Base-by-base conservation (phyloP, 1,140 invertebrate species). In the Sarcophaga peregrina region DNA sequence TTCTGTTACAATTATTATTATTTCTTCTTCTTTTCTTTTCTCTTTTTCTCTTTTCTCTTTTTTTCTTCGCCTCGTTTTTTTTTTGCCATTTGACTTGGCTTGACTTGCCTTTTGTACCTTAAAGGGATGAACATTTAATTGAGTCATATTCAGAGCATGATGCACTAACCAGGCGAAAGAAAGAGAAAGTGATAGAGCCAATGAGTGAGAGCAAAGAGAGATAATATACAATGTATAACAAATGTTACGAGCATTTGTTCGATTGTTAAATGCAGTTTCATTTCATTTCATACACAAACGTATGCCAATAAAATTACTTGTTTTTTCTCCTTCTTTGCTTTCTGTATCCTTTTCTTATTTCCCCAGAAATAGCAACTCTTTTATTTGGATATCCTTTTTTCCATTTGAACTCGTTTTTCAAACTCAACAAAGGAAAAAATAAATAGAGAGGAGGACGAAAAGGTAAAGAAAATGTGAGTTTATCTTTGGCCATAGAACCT, bases 31-130 rank as follows among this genome's bases (percentile, higher is more conserved):
- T 20, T 8, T 68, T 68, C 20, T 68, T 68, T 20, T 68, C 10
- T 68, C 6, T 20, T 10, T 68, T 20, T n/a, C n/a, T 17, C 3
- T n/a, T 58, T 58, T 58, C 13, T 58, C 54, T n/a, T 15, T 58
- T 58, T 58, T 15, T 9, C n/a, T 58, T 15, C 52, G n/a, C 13
- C 20, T 68, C 58, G 1, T 68, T 68, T 68, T 25, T 68, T 15
- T 15, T 17, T 9, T 68, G 8, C 15, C 9, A 15, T 15, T 9
- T 58, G 5, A 13, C 52, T 58, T 58, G n/a, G 15, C 58, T 68
- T 68, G 58, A 25, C n/a, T 68, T 68, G 58, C n/a, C 58, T 68
- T 68, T 68, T 68, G 58, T 20, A 68, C 58, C 58, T 68, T 68
- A 25, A 68, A 20, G 58, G 58, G 8, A 68, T 68, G 15, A 15